Evolutionary conservation across 1,140 invertebrate genomes (phyloP), one percentile per base, ranked within the genome.

Genomic region (Belonocnema kinseyi): DNA sequence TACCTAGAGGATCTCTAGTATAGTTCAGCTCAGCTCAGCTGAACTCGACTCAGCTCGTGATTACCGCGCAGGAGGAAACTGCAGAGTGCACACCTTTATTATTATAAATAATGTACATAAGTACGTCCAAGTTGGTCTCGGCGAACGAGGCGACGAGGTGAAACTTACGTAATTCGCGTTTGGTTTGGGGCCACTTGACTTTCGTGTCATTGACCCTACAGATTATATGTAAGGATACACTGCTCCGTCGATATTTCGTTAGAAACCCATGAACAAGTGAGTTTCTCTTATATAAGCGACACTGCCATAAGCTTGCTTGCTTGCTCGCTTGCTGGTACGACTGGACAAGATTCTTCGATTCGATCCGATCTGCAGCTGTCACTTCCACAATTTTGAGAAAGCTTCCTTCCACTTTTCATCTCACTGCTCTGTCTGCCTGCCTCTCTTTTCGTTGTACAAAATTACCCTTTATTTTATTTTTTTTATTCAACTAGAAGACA

Each of bases 121-220:
- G 56, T 58, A 58, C 19, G 56, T 58, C 19, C 56, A 46, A 46
- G 10, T 8, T 75, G 50, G 75, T 58, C 77, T 76, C 40, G 72
- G 74, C 75, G 75, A 77, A 56, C 76, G 76, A 75, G 77, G 80
- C 76, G 76, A 75, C 78, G 80, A 80, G 75, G 56, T 77, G 73
- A 80, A 80, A 75, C 81, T 88, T 87, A 85, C 86, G 83, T 87
- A 87, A 88, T 78, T 80, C 72, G 71, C 75, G 77, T 80, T 78
- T 81, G 81, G 82, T 86, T 85, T 85, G 83, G 86, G 81, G 82
- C 85, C 83, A 87, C 82, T 84, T 86, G 82, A 83, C 82, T 88
- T 86, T 88, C 83, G 83, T 88, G 85, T 88, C 87, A 80, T 88
- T 87, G 85, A 89, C 85, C 87, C 85, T 85, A 85, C 71, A 53